Evolutionary conservation across 1,140 invertebrate species (phyloP), one percentile per base, ranked within the genome.

Genomic region (Lordiphosa clarofinis): DNA sequence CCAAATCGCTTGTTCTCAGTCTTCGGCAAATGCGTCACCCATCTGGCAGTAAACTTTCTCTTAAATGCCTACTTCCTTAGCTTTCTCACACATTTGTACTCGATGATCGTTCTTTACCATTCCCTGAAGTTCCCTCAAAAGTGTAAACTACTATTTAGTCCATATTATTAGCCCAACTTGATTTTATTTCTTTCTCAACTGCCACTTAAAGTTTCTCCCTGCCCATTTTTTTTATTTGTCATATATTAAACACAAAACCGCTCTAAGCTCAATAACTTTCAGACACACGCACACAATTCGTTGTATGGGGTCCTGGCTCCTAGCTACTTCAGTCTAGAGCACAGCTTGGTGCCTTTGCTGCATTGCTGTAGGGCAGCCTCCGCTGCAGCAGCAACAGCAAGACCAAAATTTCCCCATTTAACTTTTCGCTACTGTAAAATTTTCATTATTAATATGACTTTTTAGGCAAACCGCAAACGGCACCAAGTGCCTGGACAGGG

Each of bases 401-500:
- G 35, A 36, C 33, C 55, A 57, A 73, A 75, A 76, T 76, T 82
- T 84, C 70, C 79, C 78, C 72, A 82, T 82, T 82, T 82, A 82
- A 82, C 78, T 82, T 82, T 82, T 65, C 76, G 76, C 78, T 73
- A 82, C 76, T 69, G 76, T 82, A 76, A 55, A 82, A 82, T 82
- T 82, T 82, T 82, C 78, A 82, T 82, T 82, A 82, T 82, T 82
- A 82, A 82, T 82, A 84, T 76, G 72, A 82, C 72, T 82, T 82
- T 81, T 82, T 82, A 76, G 76, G 76, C 76, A 61, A 65, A 56
- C 65, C 57, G 74, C 74, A 81, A 81, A 65, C 69, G 74, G 69
- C 71, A 54, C 70, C 56, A 60, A 47, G 60, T 58, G 64, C 50
- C 49, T 38, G 55, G 48, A 56, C 52, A 37, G 56, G 42, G 49